Base-by-base conservation (phyloP, 2,797 vertebrate species). In the Brachyrhaphis roseni region DNA sequence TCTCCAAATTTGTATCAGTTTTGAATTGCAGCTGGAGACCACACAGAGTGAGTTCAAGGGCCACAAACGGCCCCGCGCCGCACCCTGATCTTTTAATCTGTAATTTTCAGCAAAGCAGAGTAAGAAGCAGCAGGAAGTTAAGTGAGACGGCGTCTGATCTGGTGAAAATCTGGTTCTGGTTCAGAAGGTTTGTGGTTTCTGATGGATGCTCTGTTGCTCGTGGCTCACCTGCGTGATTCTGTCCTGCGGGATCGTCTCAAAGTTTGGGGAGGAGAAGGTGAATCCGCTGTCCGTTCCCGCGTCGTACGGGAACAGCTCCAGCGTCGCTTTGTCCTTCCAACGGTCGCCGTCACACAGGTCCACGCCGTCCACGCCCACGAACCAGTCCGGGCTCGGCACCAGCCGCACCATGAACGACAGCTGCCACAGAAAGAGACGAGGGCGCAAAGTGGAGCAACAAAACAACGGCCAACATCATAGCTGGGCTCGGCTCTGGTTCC, bases 241-340 rank as follows among this genome's bases (percentile, higher is more conserved):
- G 83, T 97, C 98, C 90, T 99, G 98, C 0, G 98, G 98, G 89
- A 99, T 97, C 51, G 98, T 99, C 51, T 98, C 98, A 76, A 97
- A 99, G 88, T 99, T 99, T 43, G 98, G 98, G 0, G 98, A 98
- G 2, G 98, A 99, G 94, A 99, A 99, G 2, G 98, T 99, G 93
- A 99, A 99, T 16, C 98, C 98, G 1, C 98, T 99, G 78, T 99
- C 98, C 0, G 98, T 99, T 43, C 98, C 98, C 0, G 98, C 97
- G 13, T 99, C 98, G 0, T 97, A 96, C 0, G 98, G 98, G 86
- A 95, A 96, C 41, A 99, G 96, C 72, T 99, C 97, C 82, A 98
- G 68, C 0, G 95, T 92, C 1, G 97, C 84, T 64, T 93, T 96
- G 7, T 98, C 96, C 89, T 95, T 96, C 98, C 98, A 99, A 45